A percentile compares a stretch with the other conserved stretches of the same genome.
Evolutionary conservation across 2,113 vertebrate species (phyloP).

Genomic region (Lepisosteus osseus): DNA sequence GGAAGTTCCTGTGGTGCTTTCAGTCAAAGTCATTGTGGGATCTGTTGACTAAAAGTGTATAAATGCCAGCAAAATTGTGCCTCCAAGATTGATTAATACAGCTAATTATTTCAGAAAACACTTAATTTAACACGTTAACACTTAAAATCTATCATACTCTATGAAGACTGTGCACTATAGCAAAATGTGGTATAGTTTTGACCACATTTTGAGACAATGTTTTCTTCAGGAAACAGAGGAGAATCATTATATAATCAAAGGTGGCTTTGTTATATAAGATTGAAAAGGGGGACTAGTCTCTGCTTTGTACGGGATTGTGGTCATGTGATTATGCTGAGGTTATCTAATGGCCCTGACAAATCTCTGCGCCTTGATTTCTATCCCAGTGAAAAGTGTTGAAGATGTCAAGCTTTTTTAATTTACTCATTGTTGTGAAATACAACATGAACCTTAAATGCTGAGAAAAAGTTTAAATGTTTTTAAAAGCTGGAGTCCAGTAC

Average conservation of each 20-base stretch:
- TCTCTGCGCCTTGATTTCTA: not conserved
- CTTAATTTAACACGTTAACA: no score
- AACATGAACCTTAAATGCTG: no score
- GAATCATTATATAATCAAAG: not conserved
- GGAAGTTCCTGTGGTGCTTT: slow-evolving; percentile 11
- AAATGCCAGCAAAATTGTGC: slow-evolving; percentile 4
- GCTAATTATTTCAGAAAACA: slow-evolving; percentile 6
- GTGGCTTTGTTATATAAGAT: slow-evolving; percentile 3
- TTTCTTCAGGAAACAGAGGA: slow-evolving; percentile 2
- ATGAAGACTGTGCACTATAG: no score
- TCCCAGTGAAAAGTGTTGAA: not conserved
- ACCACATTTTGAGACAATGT: not conserved
- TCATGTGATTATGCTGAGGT: slow-evolving; percentile 6
- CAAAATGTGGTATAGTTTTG: not conserved
- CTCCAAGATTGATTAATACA: slow-evolving; percentile 3
- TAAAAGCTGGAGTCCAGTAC: no score
- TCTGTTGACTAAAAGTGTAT: slow-evolving; percentile 10
- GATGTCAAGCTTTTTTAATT: not conserved
- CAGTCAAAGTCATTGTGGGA: not conserved
- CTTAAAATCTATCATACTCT: no score
- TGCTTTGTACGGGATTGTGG: not conserved
- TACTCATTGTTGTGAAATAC: no score
- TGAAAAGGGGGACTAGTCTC: not conserved
- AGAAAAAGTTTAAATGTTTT: no score
- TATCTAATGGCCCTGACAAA: not conserved